These are phyloP conservation scores for Pristionchus arcanus DNA, from an alignment of 2,888 invertebrate species.

Conservation along the genomic window DNA sequence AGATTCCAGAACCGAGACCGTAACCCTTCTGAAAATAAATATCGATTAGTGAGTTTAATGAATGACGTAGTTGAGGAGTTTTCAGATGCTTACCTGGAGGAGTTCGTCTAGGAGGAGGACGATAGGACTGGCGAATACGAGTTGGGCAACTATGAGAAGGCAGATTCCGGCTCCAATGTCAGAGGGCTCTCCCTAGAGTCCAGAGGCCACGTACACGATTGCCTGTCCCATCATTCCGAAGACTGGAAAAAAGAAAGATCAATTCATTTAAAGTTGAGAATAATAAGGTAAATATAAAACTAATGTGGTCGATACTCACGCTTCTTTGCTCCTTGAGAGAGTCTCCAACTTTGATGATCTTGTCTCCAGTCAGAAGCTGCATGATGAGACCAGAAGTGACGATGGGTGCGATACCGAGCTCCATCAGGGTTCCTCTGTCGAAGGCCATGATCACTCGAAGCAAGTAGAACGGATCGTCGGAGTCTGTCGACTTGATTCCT, in stretches of 20 bases:
- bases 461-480: slow-evolving; percentile 99
- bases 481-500: slow-evolving; percentile 99
- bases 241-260: slow-evolving; percentile 82
- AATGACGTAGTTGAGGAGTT: not conserved
- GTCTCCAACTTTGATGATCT: slow-evolving; percentile 99
- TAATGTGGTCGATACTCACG: slow-evolving; percentile 85
- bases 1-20: slow-evolving; percentile 98
- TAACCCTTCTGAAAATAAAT: slow-evolving; percentile 81
- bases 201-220: slow-evolving; percentile 99
- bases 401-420: slow-evolving; percentile 98
- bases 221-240: slow-evolving; percentile 99
- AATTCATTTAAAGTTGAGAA: not conserved
- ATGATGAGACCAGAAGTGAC: slow-evolving; percentile 99
- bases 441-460: slow-evolving; percentile 99
- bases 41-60: not conserved
- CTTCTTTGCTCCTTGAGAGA: slow-evolving; percentile 99
- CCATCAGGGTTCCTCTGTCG: slow-evolving; percentile 98
- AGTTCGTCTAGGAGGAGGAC: slow-evolving; percentile 96
- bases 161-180: slow-evolving; percentile 99
- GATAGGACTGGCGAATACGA: slow-evolving; percentile 98
- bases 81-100: slow-evolving; percentile 85
- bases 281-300: not conserved
- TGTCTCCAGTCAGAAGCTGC: slow-evolving; percentile 98
- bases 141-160: slow-evolving; percentile 95
- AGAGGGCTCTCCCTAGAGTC: slow-evolving; percentile 96